These are phyloP conservation scores for Leptocoma aspasia DNA, from an alignment of 2,113 vertebrate species.

Conservation along the genomic window DNA sequence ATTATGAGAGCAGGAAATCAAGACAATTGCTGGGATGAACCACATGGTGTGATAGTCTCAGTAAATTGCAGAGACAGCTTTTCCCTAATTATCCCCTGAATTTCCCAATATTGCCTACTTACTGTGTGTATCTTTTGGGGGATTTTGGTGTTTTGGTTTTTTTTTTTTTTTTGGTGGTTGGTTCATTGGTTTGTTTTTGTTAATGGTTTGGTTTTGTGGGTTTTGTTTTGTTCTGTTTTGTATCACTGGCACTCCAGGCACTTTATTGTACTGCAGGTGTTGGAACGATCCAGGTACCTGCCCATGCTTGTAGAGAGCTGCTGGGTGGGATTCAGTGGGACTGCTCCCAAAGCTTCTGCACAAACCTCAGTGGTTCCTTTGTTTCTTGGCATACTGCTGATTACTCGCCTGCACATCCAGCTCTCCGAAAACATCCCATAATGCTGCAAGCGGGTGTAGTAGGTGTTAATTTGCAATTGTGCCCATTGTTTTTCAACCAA, in stretches of 20 bases:
- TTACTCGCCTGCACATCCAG: not conserved
- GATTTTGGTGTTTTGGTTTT: no score
- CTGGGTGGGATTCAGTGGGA: not conserved
- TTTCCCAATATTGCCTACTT: not conserved
- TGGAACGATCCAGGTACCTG: not conserved
- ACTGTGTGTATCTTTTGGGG: not conserved
- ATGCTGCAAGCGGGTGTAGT: not conserved
- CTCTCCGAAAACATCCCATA: not conserved
- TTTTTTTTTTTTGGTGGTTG: not conserved
- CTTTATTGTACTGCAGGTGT: not conserved
- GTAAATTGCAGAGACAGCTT: not conserved
- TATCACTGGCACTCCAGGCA: not conserved
- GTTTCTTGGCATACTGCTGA: not conserved
- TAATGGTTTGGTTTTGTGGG: not conserved
- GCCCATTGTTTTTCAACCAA: not conserved
- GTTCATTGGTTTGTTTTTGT: not conserved
- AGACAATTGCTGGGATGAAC: not conserved
- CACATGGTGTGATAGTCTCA: not conserved
- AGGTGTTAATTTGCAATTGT: not conserved
- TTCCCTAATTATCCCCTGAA: not conserved
- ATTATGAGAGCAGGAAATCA: not conserved
- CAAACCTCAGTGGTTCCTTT: not conserved
- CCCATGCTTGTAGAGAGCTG: not conserved
- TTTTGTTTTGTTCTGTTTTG: no score
- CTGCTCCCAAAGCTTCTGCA: not conserved